Conservation (phyloP, 2,113 vertebrate genomes). For the Eretmochelys imbricata region DNA sequence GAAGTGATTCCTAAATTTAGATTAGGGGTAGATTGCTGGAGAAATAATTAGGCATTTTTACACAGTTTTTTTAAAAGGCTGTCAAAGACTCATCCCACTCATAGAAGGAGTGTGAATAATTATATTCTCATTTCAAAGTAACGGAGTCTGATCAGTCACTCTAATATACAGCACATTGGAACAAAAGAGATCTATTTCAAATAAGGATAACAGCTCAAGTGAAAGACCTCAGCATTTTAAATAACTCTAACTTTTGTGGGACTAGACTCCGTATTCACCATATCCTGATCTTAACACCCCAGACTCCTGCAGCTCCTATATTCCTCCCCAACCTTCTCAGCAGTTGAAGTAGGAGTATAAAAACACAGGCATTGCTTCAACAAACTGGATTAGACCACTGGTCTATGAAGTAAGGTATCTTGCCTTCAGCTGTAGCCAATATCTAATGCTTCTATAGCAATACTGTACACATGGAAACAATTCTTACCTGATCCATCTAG, state of each 20-base stretch:
- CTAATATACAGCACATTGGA: not conserved
- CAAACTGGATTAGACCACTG: not conserved
- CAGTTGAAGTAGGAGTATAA: not conserved
- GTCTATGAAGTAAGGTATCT: not conserved
- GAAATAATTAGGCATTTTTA: slow-evolving; percentile 64
- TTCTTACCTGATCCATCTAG: not conserved
- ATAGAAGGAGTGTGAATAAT: slow-evolving; percentile 50
- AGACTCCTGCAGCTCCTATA: not conserved
- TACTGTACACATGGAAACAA: not conserved
- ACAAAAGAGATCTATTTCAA: slow-evolving; percentile 23
- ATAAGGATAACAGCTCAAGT: not conserved
- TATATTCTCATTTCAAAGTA: slow-evolving; percentile 41
- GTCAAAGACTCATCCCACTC: slow-evolving; percentile 39
- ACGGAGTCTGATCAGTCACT: slow-evolving; percentile 34
- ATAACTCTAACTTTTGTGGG: not conserved
- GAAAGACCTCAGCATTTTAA: not conserved
- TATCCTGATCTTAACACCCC: not conserved
- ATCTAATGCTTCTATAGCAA: not conserved
- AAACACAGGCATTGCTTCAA: not conserved
- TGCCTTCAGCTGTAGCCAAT: no score
- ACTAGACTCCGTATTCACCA: not conserved
- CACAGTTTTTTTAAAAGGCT: not conserved
- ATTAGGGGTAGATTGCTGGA: slow-evolving; percentile 22
- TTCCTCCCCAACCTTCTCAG: not conserved
- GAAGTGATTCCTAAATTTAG: slow-evolving; percentile 53